A percentile compares a stretch with the other conserved stretches of the same genome.
These are phyloP conservation scores for Grantiella picta DNA, from an alignment of 2,113 vertebrate genomes.

Conservation along the genomic window DNA sequence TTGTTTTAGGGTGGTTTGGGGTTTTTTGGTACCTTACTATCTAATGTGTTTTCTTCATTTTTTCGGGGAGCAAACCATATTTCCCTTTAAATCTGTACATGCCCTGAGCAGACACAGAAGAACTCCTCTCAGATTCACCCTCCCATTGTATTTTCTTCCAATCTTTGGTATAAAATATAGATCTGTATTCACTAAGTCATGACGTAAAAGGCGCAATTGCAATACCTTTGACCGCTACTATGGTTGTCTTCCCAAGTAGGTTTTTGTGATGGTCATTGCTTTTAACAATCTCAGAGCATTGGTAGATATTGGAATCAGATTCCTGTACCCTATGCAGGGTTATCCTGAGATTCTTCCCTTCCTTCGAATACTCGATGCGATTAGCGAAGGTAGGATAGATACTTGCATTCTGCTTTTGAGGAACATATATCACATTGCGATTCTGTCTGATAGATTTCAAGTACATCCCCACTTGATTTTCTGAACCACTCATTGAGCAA, in stretches of 20 bases:
- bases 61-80: not conserved
- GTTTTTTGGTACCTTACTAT: not conserved
- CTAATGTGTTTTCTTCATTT: not conserved
- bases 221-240: slow-evolving; percentile 32
- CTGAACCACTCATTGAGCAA: not conserved
- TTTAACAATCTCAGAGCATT: accelerated
- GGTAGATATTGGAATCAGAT: slow-evolving; percentile 31
- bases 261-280: accelerated
- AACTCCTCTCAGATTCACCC: not conserved
- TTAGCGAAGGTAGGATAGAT: not conserved
- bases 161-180: not conserved
- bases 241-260: not conserved
- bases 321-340: not conserved
- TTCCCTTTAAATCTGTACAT: not conserved
- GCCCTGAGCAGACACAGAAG: not conserved
- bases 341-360: not conserved
- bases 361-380: not conserved
- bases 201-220: not conserved
- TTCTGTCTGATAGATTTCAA: not conserved
- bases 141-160: not conserved
- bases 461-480: not conserved
- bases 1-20: not conserved
- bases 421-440: accelerated
- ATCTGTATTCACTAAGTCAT: not conserved
- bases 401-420: accelerated